phyloP scores from a whole-genome alignment of 2,888 invertebrate genomes.

The Automeris io region DNA sequence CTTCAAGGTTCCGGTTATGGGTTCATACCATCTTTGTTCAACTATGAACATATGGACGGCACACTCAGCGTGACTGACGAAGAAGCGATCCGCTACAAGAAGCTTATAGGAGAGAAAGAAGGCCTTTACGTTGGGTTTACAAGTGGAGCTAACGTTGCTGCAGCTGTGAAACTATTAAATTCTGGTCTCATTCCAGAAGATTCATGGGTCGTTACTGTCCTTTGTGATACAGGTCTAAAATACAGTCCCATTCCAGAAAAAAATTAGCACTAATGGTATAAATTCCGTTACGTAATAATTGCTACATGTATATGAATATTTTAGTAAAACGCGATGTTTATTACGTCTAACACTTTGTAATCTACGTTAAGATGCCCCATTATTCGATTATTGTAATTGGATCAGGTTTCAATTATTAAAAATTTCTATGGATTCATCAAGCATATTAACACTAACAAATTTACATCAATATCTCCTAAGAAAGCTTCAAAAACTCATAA shows the following conservation, averaged over 20 bases:
- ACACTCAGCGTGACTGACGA: constrained; percentile 58
- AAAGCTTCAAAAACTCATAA: no score
- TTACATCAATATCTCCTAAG: no score
- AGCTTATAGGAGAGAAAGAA: constrained; percentile 55
- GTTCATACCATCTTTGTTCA: constrained; percentile 54
- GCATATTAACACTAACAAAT: no score
- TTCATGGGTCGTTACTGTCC: constrained; percentile 60
- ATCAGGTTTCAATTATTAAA: no score
- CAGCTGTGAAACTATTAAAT: constrained; percentile 54
- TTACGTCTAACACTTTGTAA: no score
- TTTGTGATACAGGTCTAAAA: constrained; percentile 60
- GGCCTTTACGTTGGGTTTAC: constrained; percentile 66
- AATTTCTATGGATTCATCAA: no score
- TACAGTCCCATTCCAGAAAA: constrained; percentile 55
- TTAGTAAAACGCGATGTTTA: no score
- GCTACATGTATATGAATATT: no score
- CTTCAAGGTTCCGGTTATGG: constrained; percentile 69
- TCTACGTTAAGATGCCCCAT: no score
- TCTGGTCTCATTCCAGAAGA: constrained; percentile 53
- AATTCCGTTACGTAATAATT: no score
- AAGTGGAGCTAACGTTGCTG: constrained; percentile 64
- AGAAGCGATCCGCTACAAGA: constrained; percentile 49
- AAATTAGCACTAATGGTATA: no score
- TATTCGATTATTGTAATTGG: no score
- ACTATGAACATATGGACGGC: constrained; percentile 55